Evolutionary conservation across 2,113 vertebrate genomes (phyloP).

Genomic region (Channa maculata): DNA sequence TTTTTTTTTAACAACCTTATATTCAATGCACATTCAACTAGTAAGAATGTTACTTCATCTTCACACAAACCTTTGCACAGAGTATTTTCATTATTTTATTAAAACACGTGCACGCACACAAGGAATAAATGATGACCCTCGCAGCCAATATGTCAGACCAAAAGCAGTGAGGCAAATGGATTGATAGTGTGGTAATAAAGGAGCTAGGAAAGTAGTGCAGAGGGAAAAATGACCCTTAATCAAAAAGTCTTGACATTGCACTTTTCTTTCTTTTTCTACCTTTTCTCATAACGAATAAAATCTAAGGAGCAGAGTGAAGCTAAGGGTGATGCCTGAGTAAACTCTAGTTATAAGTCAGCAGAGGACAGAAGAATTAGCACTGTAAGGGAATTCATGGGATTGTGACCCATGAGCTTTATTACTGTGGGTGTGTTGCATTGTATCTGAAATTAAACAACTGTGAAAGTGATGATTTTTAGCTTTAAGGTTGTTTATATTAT

Average conservation of each 20-base stretch:
- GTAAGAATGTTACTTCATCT: neutral
- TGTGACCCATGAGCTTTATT: neutral
- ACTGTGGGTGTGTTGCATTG: too few relatives aligned
- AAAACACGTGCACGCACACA: too few relatives aligned
- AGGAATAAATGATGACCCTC: neutral
- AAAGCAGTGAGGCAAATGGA: slow-evolving; percentile 3
- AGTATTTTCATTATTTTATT: too few relatives aligned
- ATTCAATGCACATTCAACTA: too few relatives aligned
- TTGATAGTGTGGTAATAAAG: slow-evolving; percentile 33
- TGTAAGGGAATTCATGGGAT: neutral
- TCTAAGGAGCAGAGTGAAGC: neutral
- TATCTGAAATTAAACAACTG: neutral
- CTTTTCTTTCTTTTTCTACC: slow-evolving; percentile 7
- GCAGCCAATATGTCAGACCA: slow-evolving; percentile 17
- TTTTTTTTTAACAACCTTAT: too few relatives aligned
- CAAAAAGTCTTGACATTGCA: neutral
- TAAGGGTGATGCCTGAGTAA: slow-evolving; percentile 4
- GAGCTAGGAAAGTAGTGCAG: neutral
- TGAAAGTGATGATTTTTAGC: neutral
- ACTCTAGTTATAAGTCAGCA: slow-evolving; percentile 2
- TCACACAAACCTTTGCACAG: too few relatives aligned
- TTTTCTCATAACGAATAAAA: slow-evolving; percentile 10
- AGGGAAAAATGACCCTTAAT: slow-evolving; percentile 14
- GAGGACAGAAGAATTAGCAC: neutral
- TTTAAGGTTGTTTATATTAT: neutral